Conservation (phyloP, 1,140 invertebrate genomes). For the Drosophila chauvacae region DNA sequence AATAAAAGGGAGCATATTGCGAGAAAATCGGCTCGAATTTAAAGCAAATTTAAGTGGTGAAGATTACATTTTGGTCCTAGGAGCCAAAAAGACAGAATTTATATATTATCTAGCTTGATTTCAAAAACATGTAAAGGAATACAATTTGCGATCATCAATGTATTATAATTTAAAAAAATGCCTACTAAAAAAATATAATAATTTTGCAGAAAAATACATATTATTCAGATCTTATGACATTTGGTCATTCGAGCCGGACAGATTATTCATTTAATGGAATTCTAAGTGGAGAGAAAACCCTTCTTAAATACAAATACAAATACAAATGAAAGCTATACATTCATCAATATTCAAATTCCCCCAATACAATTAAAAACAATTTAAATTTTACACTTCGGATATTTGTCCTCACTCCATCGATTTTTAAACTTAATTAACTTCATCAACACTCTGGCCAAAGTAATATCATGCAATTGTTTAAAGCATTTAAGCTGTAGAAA, state of each 20-base stretch:
- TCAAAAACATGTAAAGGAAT: neutral
- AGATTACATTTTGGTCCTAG: neutral
- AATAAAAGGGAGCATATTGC: neutral
- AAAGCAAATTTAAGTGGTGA: neutral
- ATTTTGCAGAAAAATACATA: too few species aligned
- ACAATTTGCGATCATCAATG: too few species aligned
- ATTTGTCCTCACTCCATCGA: neutral
- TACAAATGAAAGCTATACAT: too few species aligned
- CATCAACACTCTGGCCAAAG: neutral
- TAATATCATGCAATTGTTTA: neutral
- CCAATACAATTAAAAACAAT: neutral
- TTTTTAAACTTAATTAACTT: neutral
- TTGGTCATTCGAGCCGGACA: too few species aligned
- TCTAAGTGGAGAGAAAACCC: too few species aligned
- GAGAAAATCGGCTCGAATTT: neutral
- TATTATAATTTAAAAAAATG: too few species aligned
- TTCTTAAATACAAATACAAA: too few species aligned
- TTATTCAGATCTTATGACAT: too few species aligned
- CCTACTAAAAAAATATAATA: too few species aligned
- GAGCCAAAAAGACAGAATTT: neutral
- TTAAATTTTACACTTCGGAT: neutral
- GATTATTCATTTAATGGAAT: too few species aligned
- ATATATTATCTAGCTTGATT: neutral
- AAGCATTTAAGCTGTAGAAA: neutral
- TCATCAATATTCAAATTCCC: neutral